Evolutionary conservation across 2,113 vertebrate genomes (phyloP).

Genomic region (Limnothrissa miodon): DNA sequence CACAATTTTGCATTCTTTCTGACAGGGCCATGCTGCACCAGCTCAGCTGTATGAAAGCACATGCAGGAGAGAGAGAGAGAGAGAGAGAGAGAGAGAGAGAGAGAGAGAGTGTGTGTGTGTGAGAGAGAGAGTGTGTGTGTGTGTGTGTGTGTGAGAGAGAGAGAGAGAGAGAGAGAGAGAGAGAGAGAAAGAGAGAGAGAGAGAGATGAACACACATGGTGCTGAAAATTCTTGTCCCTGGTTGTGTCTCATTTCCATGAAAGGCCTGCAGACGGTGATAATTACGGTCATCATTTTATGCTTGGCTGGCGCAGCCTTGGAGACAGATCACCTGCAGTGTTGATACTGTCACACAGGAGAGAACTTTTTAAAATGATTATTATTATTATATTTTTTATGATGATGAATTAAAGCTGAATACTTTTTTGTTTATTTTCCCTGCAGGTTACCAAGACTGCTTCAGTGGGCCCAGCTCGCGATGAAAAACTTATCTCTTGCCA

Average conservation of each 20-base stretch:
- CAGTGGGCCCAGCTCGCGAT: not conserved
- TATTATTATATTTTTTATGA: not conserved
- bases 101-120: too few species aligned
- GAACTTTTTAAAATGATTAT: not conserved
- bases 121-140: too few species aligned
- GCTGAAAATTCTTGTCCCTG: constrained; percentile 18
- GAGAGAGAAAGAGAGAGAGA: too few species aligned
- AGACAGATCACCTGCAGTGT: not conserved
- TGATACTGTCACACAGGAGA: not conserved
- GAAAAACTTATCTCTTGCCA: not conserved
- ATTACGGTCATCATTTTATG: not conserved
- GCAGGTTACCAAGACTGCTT: not conserved
- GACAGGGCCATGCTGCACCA: not conserved
- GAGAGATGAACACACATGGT: not conserved
- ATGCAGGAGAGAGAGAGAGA: not conserved
- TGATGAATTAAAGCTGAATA: not conserved
- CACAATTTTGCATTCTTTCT: not conserved
- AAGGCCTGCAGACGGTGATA: not conserved
- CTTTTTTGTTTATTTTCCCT: not conserved
- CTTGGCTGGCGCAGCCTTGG: not conserved
- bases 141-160: too few species aligned
- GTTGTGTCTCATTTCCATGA: constrained; percentile 13
- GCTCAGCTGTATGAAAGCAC: not conserved
- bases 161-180: too few species aligned
- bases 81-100: too few species aligned